phyloP scores from a whole-genome alignment of 2,888 invertebrate species.

The Cenopis cana region DNA sequence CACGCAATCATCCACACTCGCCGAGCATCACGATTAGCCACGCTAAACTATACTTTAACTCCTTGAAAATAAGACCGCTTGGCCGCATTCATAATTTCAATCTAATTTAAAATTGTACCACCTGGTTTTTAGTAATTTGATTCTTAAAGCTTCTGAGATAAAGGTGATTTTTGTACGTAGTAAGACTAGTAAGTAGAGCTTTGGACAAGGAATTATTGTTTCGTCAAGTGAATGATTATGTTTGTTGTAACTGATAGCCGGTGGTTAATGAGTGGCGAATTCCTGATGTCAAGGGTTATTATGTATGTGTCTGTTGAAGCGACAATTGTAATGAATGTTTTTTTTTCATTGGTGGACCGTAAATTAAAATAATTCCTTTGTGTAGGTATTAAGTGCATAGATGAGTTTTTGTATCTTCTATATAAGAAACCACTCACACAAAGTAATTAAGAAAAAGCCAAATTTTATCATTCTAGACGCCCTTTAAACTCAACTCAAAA shows the following conservation, averaged over 20 bases:
- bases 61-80: background rate
- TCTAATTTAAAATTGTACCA: background rate
- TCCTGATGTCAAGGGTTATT: conserved; percentile 34
- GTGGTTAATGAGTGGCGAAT: conserved; percentile 28
- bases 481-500: too few species aligned
- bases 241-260: conserved; percentile 15
- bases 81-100: background rate
- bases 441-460: too few species aligned
- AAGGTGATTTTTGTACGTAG: background rate
- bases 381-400: too few species aligned
- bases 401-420: too few species aligned
- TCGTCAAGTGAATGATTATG: conserved; percentile 3
- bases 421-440: too few species aligned
- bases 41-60: background rate
- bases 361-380: too few species aligned
- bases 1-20: conserved; percentile 11
- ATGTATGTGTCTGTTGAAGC: background rate
- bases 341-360: background rate
- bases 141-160: background rate
- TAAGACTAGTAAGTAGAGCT: background rate
- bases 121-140: background rate
- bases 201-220: background rate
- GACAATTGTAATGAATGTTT: background rate
- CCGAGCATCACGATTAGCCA: background rate
- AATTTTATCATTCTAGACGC: too few species aligned